Conservation (phyloP, 1,140 invertebrate genomes). For the Cheumatopsyche charites region DNA sequence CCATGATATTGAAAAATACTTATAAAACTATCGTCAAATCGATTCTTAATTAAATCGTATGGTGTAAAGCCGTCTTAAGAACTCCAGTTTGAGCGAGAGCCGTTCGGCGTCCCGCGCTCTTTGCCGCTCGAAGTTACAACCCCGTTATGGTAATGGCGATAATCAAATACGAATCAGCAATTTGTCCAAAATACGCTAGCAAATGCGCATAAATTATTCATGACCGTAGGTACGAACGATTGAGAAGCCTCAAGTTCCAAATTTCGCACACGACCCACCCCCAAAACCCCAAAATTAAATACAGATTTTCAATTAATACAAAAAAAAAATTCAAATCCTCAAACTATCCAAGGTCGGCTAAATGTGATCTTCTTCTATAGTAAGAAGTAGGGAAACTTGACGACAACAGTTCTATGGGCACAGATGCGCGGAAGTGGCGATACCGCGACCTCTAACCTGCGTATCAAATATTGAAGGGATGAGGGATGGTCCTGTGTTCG, state of each 20-base stretch:
- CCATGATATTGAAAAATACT: too few species aligned
- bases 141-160: conserved; percentile 33
- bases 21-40: too few species aligned
- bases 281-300: too few species aligned
- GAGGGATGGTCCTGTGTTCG: not conserved
- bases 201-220: conserved; percentile 29
- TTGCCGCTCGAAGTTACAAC: conserved; percentile 15
- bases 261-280: too few species aligned
- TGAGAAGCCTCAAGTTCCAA: not conserved
- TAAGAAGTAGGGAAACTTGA: too few species aligned
- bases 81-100: conserved; percentile 44
- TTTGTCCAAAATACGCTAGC: conserved; percentile 29
- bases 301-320: too few species aligned
- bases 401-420: not conserved
- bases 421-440: conserved; percentile 36
- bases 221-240: not conserved
- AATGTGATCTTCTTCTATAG: too few species aligned
- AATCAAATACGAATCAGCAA: conserved; percentile 38
- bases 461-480: conserved; percentile 30
- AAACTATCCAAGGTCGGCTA: too few species aligned
- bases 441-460: conserved; percentile 33
- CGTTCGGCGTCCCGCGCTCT: conserved; percentile 19
- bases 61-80: too few species aligned
- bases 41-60: too few species aligned
- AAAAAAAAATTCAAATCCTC: too few species aligned